Base-by-base conservation (phyloP, 2,888 invertebrate genomes). In the Drosophila eohydei region DNA sequence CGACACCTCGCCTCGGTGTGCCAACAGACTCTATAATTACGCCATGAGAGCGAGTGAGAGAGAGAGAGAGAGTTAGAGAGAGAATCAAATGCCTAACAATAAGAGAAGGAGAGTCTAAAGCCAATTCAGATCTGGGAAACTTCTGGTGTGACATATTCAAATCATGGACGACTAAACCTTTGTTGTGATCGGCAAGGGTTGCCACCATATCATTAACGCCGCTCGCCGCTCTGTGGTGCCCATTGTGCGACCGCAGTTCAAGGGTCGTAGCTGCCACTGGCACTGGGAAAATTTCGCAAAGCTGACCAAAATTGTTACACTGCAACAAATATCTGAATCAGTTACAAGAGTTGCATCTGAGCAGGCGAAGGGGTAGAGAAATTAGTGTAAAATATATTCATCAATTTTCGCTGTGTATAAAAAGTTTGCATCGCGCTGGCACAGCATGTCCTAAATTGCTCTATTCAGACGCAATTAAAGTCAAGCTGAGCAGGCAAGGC, bases 151-250 rank as follows among this genome's bases (percentile, higher is more conserved):
- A 87, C 88, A 84, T 79, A 84, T 84, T 87, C 84, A 84, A 84
- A 84, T 87, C 61, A 48, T 65, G 66, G 52, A 50, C 60, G 70
- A 58, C 72, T 62, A 71, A 77, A 28, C 62, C 72, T 56, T 80
- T 80, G 80, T 80, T 80, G 30, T 81, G 81, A 80, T 80, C 67
- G 80, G 21, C 55, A 52, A 85, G 83, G 85, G 78, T 82, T 82
- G 76, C 83, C 82, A 83, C 71, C 79, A 86, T 90, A 91, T 91
- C 91, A 91, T 91, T 91, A 91, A 81, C 86, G 89, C 90, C 84
- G 88, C 78, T 70, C 60, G 74, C 77, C 71, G 63, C 91, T 71
- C 80, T 90, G 90, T 85, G 90, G 90, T 90, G 88, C 88, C 86
- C 76, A 85, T 88, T 88, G 88, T 82, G 69, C 70, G 61, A 87